phyloP scores from a whole-genome alignment of 2,888 invertebrate genomes.

The Acronicta psi region DNA sequence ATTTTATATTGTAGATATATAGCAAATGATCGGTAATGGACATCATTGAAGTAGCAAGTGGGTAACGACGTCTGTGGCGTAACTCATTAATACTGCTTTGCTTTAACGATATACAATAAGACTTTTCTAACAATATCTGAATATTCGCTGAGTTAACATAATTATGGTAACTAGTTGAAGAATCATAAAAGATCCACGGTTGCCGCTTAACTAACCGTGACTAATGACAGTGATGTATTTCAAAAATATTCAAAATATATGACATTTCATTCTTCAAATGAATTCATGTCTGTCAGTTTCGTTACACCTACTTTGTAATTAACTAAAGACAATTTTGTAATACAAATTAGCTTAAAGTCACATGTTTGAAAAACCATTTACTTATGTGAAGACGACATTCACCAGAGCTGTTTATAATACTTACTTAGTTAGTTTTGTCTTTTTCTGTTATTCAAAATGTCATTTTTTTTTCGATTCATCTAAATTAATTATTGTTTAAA shows the following conservation, averaged over 20 bases:
- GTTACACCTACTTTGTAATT: conserved; percentile 22
- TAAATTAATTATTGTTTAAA: too few relatives aligned
- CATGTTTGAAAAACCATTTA: conserved; percentile 10
- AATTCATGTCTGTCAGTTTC: conserved; percentile 21
- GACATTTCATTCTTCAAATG: too few relatives aligned
- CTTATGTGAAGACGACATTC: conserved; percentile 14
- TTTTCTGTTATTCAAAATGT: too few relatives aligned
- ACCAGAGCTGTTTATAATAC: conserved; percentile 15
- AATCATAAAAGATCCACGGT: conserved; percentile 12
- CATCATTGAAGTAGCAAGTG: conserved; percentile 47
- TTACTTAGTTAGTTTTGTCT: too few relatives aligned
- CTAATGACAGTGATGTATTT: conserved; percentile 34
- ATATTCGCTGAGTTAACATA: conserved; percentile 19
- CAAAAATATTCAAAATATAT: conserved; percentile 23
- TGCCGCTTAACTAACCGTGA: conserved; percentile 23
- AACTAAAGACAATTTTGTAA: conserved; percentile 22
- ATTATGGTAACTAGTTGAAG: conserved; percentile 26
- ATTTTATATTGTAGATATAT: conserved; percentile 27
- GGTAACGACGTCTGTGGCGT: conserved; percentile 40
- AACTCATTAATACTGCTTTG: conserved; percentile 40
- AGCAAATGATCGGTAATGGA: conserved; percentile 46
- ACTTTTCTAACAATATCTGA: conserved; percentile 38
- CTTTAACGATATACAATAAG: conserved; percentile 19
- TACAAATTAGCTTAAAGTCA: conserved; percentile 28
- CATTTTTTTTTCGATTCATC: too few relatives aligned